A percentile compares a stretch with the other conserved stretches of the same genome.
These are phyloP conservation scores for Zaprionus lachaisei DNA, from an alignment of 1,140 invertebrate genomes.

Conservation along the genomic window DNA sequence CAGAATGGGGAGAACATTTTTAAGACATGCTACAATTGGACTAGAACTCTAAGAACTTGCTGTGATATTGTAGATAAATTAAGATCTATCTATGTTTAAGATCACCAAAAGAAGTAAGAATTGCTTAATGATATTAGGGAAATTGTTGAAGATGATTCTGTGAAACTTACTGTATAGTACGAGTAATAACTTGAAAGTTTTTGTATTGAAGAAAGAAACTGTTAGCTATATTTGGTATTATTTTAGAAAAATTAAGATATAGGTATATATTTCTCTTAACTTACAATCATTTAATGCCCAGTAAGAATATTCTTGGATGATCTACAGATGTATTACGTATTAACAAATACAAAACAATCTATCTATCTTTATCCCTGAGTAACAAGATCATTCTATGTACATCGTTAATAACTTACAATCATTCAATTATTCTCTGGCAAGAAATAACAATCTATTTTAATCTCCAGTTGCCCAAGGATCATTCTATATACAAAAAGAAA, in stretches of 20 bases:
- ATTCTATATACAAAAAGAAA: neutral
- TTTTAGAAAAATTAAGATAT: neutral
- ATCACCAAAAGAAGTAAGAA: too few relatives aligned
- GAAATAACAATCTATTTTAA: neutral
- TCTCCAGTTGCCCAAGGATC: constrained; percentile 27
- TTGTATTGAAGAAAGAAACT: too few relatives aligned
- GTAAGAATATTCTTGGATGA: too few relatives aligned
- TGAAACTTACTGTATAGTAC: neutral
- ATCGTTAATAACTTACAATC: too few relatives aligned
- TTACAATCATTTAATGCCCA: too few relatives aligned
- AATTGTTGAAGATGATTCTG: neutral
- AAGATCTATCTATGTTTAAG: too few relatives aligned
- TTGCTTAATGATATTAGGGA: too few relatives aligned
- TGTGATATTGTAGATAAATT: neutral
- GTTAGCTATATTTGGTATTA: too few relatives aligned
- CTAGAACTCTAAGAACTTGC: too few relatives aligned
- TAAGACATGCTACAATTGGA: neutral
- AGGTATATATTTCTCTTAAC: neutral
- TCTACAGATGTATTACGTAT: too few relatives aligned
- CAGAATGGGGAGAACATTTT: neutral
- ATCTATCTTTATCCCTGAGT: neutral
- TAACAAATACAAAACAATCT: neutral
- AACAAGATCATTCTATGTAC: constrained; percentile 33
- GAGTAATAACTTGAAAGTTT: too few relatives aligned
- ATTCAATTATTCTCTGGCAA: neutral